Base-by-base conservation (phyloP, 2,113 vertebrate genomes). In the Psephotus haematonotus region DNA sequence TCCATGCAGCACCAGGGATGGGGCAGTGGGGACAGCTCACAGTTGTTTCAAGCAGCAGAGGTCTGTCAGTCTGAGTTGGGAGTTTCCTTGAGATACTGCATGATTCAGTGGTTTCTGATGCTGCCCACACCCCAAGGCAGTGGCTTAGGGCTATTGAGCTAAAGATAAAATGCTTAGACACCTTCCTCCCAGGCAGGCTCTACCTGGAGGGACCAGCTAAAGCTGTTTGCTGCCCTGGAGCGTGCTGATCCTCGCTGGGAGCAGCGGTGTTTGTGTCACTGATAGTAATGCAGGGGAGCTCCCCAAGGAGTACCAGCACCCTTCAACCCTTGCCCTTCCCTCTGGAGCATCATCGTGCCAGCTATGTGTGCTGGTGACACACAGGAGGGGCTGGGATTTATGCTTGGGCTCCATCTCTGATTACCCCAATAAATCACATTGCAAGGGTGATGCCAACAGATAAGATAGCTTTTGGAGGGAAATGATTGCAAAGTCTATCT, bases 261-360 rank as follows among this genome's bases (percentile, higher is more conserved):
- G 44, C 2, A 16, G 16, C 1, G 0, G 37, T 55, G 12, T 33
- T n/a, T 0, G 7, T 44, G 71, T 62, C 70, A 53, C 28, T 0
- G 1, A 2, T 6, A 1, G 8, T 60, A 5, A n/a, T 0, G 13
- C 6, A 3, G 55, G 35, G 39, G 17, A 23, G 39, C 9, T 70
- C 50, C 46, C 19, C 8, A 3, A 29, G 39, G 31, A 47, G 50
- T 13, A 41, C 17, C 62, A 4, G 11, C 1, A 2, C 19, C 41
- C 17, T 24, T n/a, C 44, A 18, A 15, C 6, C 37, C 4, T 0
- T 1, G 5, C 23, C 71, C 53, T 60, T 43, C 67, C 60, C 50
- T 71, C 2, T 12, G 41, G 57, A 35, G 29, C 1, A 10, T 62
- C 77, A 11, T 41, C 0, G 0, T 1, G 4, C 62, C 1, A 4